Conservation (phyloP, 2,888 invertebrate species). For the Pyrocoelia pectoralis region DNA sequence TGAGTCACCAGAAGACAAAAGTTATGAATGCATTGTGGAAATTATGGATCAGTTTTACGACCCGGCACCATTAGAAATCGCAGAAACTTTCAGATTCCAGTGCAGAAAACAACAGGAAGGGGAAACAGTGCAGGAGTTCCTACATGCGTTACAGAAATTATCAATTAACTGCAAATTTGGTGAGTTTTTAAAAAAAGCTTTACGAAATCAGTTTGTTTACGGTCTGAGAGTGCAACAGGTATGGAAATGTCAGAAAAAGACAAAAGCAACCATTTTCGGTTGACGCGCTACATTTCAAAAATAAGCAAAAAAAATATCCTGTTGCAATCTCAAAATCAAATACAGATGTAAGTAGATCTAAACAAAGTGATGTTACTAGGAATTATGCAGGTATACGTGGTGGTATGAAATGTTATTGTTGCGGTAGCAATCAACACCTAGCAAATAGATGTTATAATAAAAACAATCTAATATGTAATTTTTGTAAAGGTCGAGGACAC, state of each 20-base stretch:
- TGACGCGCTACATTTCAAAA: too few species aligned
- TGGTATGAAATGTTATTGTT: too few species aligned
- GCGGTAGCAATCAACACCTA: too few species aligned
- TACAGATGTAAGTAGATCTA: too few species aligned
- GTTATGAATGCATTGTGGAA: background rate
- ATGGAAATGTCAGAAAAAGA: background rate
- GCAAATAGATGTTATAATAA: too few species aligned
- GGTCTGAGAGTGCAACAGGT: background rate
- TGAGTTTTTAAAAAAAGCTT: background rate
- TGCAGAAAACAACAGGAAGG: constrained; percentile 2
- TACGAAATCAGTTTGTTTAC: background rate
- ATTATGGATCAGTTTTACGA: background rate
- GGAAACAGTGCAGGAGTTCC: background rate
- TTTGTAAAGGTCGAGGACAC: too few species aligned
- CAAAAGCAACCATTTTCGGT: too few species aligned
- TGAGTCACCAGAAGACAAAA: background rate
- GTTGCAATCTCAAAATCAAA: too few species aligned
- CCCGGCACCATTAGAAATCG: too few species aligned
- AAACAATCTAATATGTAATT: too few species aligned
- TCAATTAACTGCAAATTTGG: constrained; percentile 1
- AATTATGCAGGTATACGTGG: too few species aligned
- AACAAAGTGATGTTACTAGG: too few species aligned
- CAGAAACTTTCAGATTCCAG: constrained; percentile 8
- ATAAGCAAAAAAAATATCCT: background rate
- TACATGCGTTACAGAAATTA: background rate